Conservation (phyloP, 2,888 invertebrate species). For the Orthosia gothica region DNA sequence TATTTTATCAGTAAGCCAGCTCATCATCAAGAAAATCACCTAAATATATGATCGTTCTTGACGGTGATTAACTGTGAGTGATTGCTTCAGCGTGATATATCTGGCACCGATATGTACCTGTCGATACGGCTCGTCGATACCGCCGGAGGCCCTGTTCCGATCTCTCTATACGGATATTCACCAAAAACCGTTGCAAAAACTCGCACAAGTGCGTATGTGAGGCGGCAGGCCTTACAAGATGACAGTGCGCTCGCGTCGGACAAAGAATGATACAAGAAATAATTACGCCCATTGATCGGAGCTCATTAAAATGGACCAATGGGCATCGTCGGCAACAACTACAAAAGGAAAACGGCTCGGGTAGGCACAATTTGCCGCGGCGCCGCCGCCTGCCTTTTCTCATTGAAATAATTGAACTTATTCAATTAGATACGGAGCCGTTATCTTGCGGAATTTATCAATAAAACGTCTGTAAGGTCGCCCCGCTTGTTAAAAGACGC, state of each 20-base stretch:
- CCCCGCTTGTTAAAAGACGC: slow-evolving; percentile 69
- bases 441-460: slow-evolving; percentile 80
- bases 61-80: slow-evolving; percentile 48
- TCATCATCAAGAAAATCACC: slow-evolving; percentile 24
- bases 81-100: slow-evolving; percentile 58
- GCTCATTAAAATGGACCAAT: slow-evolving; percentile 90
- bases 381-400: slow-evolving; percentile 86
- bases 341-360: slow-evolving; percentile 82
- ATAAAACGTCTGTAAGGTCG: slow-evolving; percentile 75
- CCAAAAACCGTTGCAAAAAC: slow-evolving; percentile 86
- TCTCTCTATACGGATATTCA: slow-evolving; percentile 82
- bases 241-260: slow-evolving; percentile 85
- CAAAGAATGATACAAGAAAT: slow-evolving; percentile 89
- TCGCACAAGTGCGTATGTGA: slow-evolving; percentile 69
- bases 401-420: slow-evolving; percentile 85
- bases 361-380: slow-evolving; percentile 87
- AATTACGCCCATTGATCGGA: slow-evolving; percentile 91
- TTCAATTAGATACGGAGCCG: slow-evolving; percentile 83
- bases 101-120: slow-evolving; percentile 43
- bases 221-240: slow-evolving; percentile 79
- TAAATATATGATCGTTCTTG: slow-evolving; percentile 28
- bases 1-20: slow-evolving; percentile 15
- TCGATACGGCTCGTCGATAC: slow-evolving; percentile 58
- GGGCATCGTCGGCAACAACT: slow-evolving; percentile 74
- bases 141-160: slow-evolving; percentile 50